Evolutionary conservation across 2,797 vertebrate species (phyloP).

Genomic region (Melanotaenia parkinsoni): DNA sequence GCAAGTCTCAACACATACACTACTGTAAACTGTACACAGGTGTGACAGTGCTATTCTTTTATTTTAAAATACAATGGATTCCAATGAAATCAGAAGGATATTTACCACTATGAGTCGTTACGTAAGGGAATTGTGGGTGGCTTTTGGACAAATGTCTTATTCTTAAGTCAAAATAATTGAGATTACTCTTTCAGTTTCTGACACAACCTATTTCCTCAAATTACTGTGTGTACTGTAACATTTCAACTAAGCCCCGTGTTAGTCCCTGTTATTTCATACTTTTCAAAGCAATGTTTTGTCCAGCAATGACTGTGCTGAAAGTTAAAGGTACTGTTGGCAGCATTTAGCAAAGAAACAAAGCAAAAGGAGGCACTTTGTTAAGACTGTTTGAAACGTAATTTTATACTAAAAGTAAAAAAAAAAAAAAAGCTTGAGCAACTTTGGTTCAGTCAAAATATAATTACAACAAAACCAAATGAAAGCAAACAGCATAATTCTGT

Average conservation of each 20-base stretch:
- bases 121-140: conserved; percentile 35
- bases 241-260: conserved; percentile 30
- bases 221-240: conserved; percentile 42
- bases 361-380: conserved; percentile 32
- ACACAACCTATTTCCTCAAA: conserved; percentile 47
- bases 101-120: conserved; percentile 1
- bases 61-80: conserved; percentile 28
- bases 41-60: conserved; percentile 33
- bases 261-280: conserved; percentile 49
- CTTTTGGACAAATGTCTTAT: conserved; percentile 14
- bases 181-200: conserved; percentile 38
- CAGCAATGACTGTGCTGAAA: conserved; percentile 34
- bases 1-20: conserved; percentile 56
- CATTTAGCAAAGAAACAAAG: conserved; percentile 21
- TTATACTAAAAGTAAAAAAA: conserved; percentile 15
- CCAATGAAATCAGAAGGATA: conserved; percentile 16
- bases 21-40: conserved; percentile 30
- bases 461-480: conserved; percentile 2
- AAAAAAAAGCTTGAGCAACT: conserved; percentile 22
- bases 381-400: conserved; percentile 1
- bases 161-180: conserved; percentile 24
- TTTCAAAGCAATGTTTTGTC: conserved; percentile 51
- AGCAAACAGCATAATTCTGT: conserved; percentile 1
- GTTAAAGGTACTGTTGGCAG: conserved; percentile 16
- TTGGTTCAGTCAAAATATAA: conserved; percentile 29